A percentile compares a stretch with the other conserved stretches of the same genome.
Evolutionary conservation across 1,140 invertebrate genomes (phyloP).

Genomic region (Philotrypesis tridentata): DNA sequence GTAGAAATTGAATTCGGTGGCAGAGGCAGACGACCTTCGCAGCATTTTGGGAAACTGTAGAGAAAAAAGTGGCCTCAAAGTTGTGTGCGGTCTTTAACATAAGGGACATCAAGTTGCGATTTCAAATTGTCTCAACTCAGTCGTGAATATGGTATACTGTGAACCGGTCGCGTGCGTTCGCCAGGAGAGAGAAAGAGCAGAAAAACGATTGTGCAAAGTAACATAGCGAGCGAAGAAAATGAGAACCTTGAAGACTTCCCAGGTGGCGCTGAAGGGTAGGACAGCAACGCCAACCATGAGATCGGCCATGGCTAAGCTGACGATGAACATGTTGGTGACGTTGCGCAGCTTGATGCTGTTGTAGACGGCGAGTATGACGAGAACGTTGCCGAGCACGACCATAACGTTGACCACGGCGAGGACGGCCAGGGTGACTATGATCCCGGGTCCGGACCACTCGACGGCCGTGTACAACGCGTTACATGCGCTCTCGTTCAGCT

Average conservation of each 20-base stretch:
- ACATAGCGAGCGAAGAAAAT: neutral
- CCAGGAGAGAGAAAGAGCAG: too few species aligned
- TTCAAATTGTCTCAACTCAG: too few species aligned
- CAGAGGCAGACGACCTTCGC: too few species aligned
- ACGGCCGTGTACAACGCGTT: conserved; percentile 83
- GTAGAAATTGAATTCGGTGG: too few species aligned
- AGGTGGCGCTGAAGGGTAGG: conserved; percentile 91
- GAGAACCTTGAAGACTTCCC: conserved; percentile 92
- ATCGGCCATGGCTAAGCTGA: conserved; percentile 94
- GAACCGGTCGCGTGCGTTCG: too few species aligned
- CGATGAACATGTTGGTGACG: conserved; percentile 96
- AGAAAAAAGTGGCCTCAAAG: too few species aligned
- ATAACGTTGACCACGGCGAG: conserved; percentile 88
- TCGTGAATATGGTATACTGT: too few species aligned
- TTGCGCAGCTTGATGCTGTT: conserved; percentile 90
- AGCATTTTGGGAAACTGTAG: too few species aligned
- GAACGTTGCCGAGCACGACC: conserved; percentile 90
- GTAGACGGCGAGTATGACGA: conserved; percentile 94
- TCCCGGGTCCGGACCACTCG: conserved; percentile 84
- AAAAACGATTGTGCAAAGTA: too few species aligned
- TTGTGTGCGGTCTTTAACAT: too few species aligned
- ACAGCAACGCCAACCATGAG: conserved; percentile 92
- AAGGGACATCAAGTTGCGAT: too few species aligned
- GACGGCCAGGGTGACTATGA: conserved; percentile 83
- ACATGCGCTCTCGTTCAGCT: conserved; percentile 84